phyloP scores from a whole-genome alignment of 1,140 invertebrate species.

The Chionoecetes opilio region DNA sequence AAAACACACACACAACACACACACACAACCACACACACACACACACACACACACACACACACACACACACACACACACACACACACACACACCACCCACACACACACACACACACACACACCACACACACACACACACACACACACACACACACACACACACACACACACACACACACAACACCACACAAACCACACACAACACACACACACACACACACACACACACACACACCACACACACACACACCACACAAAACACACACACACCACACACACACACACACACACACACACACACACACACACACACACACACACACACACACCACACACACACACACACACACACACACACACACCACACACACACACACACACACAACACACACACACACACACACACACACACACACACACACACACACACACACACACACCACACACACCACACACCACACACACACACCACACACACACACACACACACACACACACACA shows the following conservation, averaged over 20 bases:
- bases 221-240: constrained; percentile 35
- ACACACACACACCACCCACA: background rate
- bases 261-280: constrained; percentile 43
- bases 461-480: constrained; percentile 53
- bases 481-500: constrained; percentile 47
- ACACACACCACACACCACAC: background rate
- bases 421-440: background rate
- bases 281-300: constrained; percentile 40
- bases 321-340: too few species aligned
- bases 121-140: constrained; percentile 53
- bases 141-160: constrained; percentile 41
- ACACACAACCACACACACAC: constrained; percentile 52
- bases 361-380: constrained; percentile 51
- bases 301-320: too few species aligned
- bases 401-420: constrained; percentile 47
- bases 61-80: constrained; percentile 49
- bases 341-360: constrained; percentile 34
- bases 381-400: constrained; percentile 42
- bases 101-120: constrained; percentile 34
- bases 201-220: background rate
- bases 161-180: constrained; percentile 42
- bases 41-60: constrained; percentile 48
- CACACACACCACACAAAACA: constrained; percentile 47
- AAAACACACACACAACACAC: too few species aligned
- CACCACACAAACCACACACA: too few species aligned